Base-by-base conservation (phyloP, 2,888 invertebrate genomes). In the Palloptera scutellata region DNA sequence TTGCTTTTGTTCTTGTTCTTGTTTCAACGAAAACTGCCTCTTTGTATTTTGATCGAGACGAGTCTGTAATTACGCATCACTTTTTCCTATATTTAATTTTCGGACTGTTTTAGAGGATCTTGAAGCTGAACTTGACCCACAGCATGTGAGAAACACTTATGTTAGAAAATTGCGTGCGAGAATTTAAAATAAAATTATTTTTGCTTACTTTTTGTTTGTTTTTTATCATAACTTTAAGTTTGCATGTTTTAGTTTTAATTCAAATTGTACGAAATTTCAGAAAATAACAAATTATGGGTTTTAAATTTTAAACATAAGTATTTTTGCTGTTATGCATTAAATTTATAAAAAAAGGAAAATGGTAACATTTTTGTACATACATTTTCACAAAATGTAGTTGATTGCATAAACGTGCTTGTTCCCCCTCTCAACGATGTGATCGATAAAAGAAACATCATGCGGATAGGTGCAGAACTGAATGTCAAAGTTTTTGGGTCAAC, bases 401-500 rank as follows among this genome's bases (percentile, higher is more conserved):
- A 59, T 59, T 59, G 59, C 43, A 15, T 13, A 59, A 59, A 59
- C 59, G 59, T 59, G 59, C 43, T 41, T 3, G 17, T 43, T 41
- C 59, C 13, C 15, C 43, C 43, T 17, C n/a, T 19, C n/a, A 58
- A 13, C 30, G 30, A 12, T 41, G 13, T 40, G n/a, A 45, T 15
- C 42, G 6, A 42, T 43, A 43, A 30, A 30, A 30, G 6, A 30
- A 30, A 30, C 9, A 41, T 45, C 42, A 11, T 43, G 17, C 20
- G 13, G 51, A 52, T 61, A 19, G 61, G 55, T 41, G 53, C 64
- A 57, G 64, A 64, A 57, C 58, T 57, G 64, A 64, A 64, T 64
- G 64, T 64, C 64, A 64, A 57, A 57, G 64, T 48, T 64, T 64
- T 64, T 64, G 41, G 64, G 64, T 64, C 64, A 64, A 20, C 17